A percentile compares a stretch with the other conserved stretches of the same genome.
Conservation (phyloP, 2,888 invertebrate species). For the Apotomis turbidana region DNA sequence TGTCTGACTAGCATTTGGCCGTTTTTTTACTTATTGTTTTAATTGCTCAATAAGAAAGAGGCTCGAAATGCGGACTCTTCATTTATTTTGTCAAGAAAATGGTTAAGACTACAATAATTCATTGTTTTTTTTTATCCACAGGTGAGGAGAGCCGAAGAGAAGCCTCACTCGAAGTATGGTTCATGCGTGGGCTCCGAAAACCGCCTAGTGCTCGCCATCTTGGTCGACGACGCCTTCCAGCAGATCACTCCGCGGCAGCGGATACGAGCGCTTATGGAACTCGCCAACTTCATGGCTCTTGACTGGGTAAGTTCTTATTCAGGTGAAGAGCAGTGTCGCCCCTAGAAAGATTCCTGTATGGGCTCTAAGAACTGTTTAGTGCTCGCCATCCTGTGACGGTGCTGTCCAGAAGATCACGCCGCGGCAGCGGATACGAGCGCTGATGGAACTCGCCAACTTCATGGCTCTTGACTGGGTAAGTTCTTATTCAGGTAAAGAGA, state of each 20-base stretch:
- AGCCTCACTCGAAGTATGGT: constrained; percentile 76
- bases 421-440: constrained; percentile 85
- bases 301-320: constrained; percentile 81
- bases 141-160: constrained; percentile 75
- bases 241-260: constrained; percentile 85
- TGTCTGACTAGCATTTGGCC: too few species aligned
- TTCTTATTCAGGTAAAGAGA: too few species aligned
- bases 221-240: constrained; percentile 87
- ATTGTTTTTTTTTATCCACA: constrained; percentile 45
- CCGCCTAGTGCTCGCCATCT: constrained; percentile 85
- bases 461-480: constrained; percentile 87
- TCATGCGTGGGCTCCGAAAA: constrained; percentile 66
- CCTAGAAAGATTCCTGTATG: too few species aligned
- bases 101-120: too few species aligned
- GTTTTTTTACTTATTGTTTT: too few species aligned
- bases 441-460: constrained; percentile 87
- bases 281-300: constrained; percentile 88
- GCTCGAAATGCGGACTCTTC: too few species aligned
- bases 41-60: too few species aligned
- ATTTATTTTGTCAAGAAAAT: too few species aligned
- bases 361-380: too few species aligned
- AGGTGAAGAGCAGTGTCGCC: too few species aligned
- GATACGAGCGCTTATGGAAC: constrained; percentile 87
- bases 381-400: constrained; percentile 78
- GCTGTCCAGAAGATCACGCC: constrained; percentile 86